Evolutionary conservation across 2,797 vertebrate species (phyloP).

Genomic region (Bradypus variegatus): DNA sequence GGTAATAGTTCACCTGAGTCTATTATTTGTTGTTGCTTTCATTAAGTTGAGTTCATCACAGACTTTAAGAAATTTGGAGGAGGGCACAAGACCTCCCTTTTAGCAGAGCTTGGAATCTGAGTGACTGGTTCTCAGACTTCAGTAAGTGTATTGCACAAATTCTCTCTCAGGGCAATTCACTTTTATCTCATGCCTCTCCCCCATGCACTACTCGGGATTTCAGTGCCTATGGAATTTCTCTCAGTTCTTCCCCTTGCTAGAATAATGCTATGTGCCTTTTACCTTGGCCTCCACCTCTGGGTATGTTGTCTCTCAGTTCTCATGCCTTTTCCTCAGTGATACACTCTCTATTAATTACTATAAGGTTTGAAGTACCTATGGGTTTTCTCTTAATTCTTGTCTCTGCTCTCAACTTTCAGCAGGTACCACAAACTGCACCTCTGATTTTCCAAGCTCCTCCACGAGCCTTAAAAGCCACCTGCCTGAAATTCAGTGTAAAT

Average conservation of each 20-base stretch:
- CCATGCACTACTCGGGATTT: neutral
- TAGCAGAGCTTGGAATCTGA: neutral
- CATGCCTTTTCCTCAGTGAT: neutral
- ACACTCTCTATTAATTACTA: neutral
- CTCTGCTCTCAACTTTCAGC: neutral
- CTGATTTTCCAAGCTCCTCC: neutral
- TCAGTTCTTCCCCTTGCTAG: neutral
- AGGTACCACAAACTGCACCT: neutral
- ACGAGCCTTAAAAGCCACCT: neutral
- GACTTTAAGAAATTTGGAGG: neutral
- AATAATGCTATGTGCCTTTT: neutral
- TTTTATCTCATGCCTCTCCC: neutral
- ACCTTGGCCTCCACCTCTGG: neutral
- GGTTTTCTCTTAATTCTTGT: neutral
- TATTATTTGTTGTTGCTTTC: neutral
- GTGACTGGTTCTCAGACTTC: neutral
- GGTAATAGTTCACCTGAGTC: neutral
- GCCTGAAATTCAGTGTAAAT: neutral
- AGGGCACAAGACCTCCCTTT: neutral
- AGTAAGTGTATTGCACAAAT: neutral
- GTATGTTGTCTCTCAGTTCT: neutral
- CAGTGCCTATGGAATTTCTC: neutral
- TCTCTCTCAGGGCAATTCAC: neutral
- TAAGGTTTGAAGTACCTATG: neutral
- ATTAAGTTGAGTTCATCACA: neutral